Evolutionary conservation across 2,888 invertebrate species (phyloP), one percentile per base, ranked within the genome.

Genomic region (Thalpophila matura): DNA sequence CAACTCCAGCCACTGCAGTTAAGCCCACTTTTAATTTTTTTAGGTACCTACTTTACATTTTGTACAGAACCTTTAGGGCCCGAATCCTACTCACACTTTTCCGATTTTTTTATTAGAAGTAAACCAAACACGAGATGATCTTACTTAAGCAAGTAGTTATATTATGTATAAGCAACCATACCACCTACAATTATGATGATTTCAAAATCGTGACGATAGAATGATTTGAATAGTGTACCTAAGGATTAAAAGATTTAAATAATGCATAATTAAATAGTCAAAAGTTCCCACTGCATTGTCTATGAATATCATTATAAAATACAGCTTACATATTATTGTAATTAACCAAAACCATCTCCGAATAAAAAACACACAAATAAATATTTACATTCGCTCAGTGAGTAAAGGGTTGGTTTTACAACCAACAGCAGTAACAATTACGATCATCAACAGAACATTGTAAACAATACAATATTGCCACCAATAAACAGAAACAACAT

Each of bases 401-500:
- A 50, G 38, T 46, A 42, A 74, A 74, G 66, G 66, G 71, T 61
- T 77, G 57, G 35, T 59, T 77, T 66, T 74, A 74, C 47, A 57
- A 58, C 33, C 24, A 12, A 50, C 40, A 22, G 29, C 51, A 49
- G 26, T 60, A 58, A 60, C 46, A 49, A 38, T 26, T 50, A 71
- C 43, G 69, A 57, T 56, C 38, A 54, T 57, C 20, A 51, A 61
- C 14, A 46, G 42, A 59, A 24, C 37, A 55, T 54, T 60, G 62
- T 77, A 60, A 66, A 79, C 65, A 69, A 69, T 69, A 58, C 61
- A 66, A 69, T 73, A 76, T 68, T 55, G 70, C 29, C n/a, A 24
- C 38, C 54, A 77, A 77, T 79, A 79, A 74, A 79, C 65, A 22
- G 10, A 49, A 66, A 76, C 56, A 65, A 31, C 65, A 66, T 70